Base-by-base conservation (phyloP, 2,888 invertebrate genomes). In the Cactoblastis cactorum region DNA sequence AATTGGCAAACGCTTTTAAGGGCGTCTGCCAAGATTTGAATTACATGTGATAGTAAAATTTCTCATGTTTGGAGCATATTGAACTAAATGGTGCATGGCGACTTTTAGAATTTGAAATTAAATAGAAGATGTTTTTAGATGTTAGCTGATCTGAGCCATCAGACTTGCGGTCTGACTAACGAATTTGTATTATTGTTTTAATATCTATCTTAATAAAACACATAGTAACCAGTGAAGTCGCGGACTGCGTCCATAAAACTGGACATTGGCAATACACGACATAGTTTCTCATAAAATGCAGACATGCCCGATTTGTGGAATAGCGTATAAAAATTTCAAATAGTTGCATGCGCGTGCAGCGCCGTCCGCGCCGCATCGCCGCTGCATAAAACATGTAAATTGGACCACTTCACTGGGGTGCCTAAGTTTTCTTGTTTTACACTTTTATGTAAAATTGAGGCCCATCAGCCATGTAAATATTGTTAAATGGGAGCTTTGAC, bases 331-430 rank as follows among this genome's bases (percentile, higher is more conserved):
- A 88, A 83, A 72, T 83, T 88, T 82, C 77, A 88, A 75, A 83
- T 75, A 70, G 74, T 70, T 74, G 75, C 70, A 71, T 75, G 71
- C 76, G 72, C 75, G 72, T 77, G 79, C 77, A 37, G 79, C 77
- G 71, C 64, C 73, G 80, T 75, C 62, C 75, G 71, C 69, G 69
- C 66, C 73, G 76, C 78, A 83, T 82, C 85, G 69, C 67, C 68
- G 72, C 70, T 83, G 83, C 83, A 88, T 89, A 85, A 87, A 85
- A 83, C 81, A 89, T 89, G 88, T 79, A 87, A 89, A 89, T 88
- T 88, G 86, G 80, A 80, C 80, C 84, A 86, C 86, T 86, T 85
- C 82, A 67, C 74, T 72, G 73, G 76, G 77, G 77, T 63, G 65
- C 69, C 83, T 82, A 83, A 85, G 84, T 80, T 81, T 80, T 77